Evolutionary conservation across 2,888 invertebrate species (phyloP).

Genomic region (Megaustenia siamemsis): DNA sequence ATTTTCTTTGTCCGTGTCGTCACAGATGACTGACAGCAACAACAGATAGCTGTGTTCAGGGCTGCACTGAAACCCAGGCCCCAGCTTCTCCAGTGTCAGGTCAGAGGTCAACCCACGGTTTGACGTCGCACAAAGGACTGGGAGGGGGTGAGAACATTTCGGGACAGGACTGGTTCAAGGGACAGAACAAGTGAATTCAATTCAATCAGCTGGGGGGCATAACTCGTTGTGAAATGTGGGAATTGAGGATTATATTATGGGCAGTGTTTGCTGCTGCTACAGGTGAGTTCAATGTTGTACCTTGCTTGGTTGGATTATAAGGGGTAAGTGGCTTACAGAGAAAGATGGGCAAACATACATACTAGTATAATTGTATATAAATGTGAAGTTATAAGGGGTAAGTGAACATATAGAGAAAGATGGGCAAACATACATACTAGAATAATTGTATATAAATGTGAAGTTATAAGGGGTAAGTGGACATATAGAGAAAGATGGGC

Average conservation of each 20-base stretch:
- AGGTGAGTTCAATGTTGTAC: too few species aligned
- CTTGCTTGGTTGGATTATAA: too few species aligned
- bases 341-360: too few species aligned
- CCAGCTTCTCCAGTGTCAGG: background rate
- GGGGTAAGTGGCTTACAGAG: too few species aligned
- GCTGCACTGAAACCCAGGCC: background rate
- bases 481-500: too few species aligned
- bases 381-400: too few species aligned
- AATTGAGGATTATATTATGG: slow-evolving; percentile 10
- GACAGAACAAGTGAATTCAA: slow-evolving; percentile 24
- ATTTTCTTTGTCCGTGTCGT: background rate
- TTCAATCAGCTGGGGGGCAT: background rate
- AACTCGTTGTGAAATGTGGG: slow-evolving; percentile 17
- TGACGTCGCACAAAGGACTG: background rate
- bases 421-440: too few species aligned
- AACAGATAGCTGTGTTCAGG: background rate
- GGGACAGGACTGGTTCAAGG: background rate
- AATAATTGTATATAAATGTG: too few species aligned
- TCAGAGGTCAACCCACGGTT: background rate
- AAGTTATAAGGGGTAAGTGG: too few species aligned
- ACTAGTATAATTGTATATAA: too few species aligned
- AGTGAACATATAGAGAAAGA: too few species aligned
- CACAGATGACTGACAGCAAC: slow-evolving; percentile 22
- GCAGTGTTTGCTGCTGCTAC: background rate
- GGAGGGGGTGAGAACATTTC: background rate